Base-by-base conservation (phyloP, 2,797 vertebrate genomes). In the Arrhamphus sclerolepis region DNA sequence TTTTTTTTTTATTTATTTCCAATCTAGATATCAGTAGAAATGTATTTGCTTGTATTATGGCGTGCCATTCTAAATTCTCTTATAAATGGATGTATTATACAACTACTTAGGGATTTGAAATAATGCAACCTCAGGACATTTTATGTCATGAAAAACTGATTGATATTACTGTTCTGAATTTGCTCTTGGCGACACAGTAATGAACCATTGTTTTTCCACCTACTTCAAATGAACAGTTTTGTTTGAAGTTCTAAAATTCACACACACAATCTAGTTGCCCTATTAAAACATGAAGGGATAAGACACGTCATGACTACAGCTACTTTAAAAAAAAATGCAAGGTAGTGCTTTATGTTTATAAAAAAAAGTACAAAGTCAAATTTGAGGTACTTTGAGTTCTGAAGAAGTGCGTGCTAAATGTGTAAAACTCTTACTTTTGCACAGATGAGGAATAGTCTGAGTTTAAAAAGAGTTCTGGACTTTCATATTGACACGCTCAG, bases 1-100 rank as follows among this genome's bases (percentile, higher is more conserved):
- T 59, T 43, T 59, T 55, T 80, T 84, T 69, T 62, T 82, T 83
- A 66, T 87, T 67, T 82, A 67, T 84, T 73, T 80, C 49, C 19
- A 4, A 40, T 31, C 4, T 53, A 50, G 34, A 76, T 71, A 70
- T 78, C 75, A 43, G 42, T 73, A 62, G 66, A 80, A 31, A 44
- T 17, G 42, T 64, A 68, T 87, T 82, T 75, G 63, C 76, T 78
- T 72, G 53, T 78, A 41, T 62, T 62, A 58, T 66, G 57, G 49
- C 54, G 26, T 68, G 55, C 31, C 49, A 57, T 42, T 70, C 44
- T 31, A 46, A 57, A 75, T 69, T 59, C 28, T 65, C 55, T 78
- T 73, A 40, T 54, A 42, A 70, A 52, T 38, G 31, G 72, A 73
- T 62, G 50, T 38, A 62, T 74, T 49, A 8, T 43, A 20, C 49